phyloP scores from a whole-genome alignment of 2,113 vertebrate species.

The Coracopsis vasa region DNA sequence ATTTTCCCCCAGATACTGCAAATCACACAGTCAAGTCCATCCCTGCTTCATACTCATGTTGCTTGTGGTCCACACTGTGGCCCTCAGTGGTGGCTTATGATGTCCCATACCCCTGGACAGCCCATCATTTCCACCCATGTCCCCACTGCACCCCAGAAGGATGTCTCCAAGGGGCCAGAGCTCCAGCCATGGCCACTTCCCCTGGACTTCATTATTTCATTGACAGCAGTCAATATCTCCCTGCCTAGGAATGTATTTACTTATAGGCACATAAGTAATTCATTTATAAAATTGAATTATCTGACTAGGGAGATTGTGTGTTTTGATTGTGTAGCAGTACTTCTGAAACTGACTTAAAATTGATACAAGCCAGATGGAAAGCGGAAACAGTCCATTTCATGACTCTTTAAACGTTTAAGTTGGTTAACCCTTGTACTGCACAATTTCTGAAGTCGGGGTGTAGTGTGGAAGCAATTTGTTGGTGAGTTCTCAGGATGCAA shows the following conservation, averaged over 20 bases:
- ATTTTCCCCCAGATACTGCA: background rate
- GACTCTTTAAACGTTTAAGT: conserved; percentile 76
- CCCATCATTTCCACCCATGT: background rate
- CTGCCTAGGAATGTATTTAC: conserved; percentile 74
- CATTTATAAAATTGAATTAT: conserved; percentile 84
- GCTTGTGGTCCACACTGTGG: background rate
- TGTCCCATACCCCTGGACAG: background rate
- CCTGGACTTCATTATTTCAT: conserved; percentile 71
- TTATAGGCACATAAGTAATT: conserved; percentile 78
- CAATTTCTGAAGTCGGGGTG: conserved; percentile 9
- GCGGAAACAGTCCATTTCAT: conserved; percentile 78
- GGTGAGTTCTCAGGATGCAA: conserved; percentile 53
- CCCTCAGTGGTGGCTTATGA: background rate
- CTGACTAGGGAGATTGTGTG: conserved; percentile 73
- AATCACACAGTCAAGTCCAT: background rate
- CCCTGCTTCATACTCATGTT: rapidly evolving
- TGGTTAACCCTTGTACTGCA: conserved; percentile 77
- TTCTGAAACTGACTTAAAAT: conserved; percentile 69
- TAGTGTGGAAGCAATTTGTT: conserved; percentile 76
- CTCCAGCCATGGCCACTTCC: background rate
- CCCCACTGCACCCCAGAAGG: conserved; percentile 6
- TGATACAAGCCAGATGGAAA: conserved; percentile 82
- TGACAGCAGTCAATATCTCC: conserved; percentile 71
- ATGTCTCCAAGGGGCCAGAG: background rate
- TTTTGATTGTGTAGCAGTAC: conserved; percentile 76